Percentiles rank a stretch among this genome's conserved stretches.
Conservation (phyloP, 2,113 vertebrate species). For the Atlantisia rogersi region DNA sequence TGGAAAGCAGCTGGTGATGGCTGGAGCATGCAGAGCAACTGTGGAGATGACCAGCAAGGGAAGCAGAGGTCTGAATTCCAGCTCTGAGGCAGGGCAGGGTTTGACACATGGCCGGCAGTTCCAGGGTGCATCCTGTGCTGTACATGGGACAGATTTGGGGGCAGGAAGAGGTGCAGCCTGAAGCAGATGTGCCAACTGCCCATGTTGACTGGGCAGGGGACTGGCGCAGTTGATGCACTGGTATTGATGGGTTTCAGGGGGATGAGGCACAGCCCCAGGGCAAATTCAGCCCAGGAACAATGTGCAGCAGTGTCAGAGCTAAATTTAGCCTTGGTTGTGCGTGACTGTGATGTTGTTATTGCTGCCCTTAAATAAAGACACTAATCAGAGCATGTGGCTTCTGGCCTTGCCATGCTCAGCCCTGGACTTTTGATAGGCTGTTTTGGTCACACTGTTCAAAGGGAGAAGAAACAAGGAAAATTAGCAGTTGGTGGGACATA, state of each 20-base stretch:
- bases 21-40: fast-evolving
- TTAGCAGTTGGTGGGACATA: background rate
- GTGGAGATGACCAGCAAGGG: background rate
- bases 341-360: background rate
- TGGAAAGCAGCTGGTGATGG: background rate
- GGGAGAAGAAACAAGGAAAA: background rate
- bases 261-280: background rate
- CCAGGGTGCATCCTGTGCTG: background rate
- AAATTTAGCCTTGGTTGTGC: conserved; percentile 28
- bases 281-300: background rate
- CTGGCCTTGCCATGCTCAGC: background rate
- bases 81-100: background rate
- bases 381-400: background rate
- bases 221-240: fast-evolving
- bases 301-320: background rate
- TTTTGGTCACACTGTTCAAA: background rate
- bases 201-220: background rate
- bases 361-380: background rate
- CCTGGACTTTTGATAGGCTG: background rate
- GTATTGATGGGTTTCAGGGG: fast-evolving
- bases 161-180: background rate
- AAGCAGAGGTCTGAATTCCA: background rate
- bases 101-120: fast-evolving
- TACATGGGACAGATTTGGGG: background rate
- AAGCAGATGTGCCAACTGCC: background rate